Evolutionary conservation across 2,888 invertebrate species (phyloP).

Genomic region (Ganaspis brasiliensis): DNA sequence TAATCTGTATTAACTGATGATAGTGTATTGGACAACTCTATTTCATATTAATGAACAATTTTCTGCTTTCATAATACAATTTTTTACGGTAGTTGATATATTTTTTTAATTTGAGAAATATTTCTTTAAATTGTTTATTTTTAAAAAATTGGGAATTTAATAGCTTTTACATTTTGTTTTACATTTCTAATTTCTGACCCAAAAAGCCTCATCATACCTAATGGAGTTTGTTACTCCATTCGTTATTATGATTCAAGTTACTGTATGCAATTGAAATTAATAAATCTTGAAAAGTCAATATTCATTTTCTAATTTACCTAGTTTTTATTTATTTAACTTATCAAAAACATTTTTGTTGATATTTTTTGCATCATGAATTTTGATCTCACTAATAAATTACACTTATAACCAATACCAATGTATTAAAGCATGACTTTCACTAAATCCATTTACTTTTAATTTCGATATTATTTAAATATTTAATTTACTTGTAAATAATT

Average conservation of each 20-base stretch:
- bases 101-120: neutral
- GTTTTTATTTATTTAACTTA: neutral
- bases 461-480: constrained; percentile 1
- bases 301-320: neutral
- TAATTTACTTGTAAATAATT: neutral
- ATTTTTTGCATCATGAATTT: neutral
- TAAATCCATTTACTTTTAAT: neutral
- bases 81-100: neutral
- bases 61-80: neutral
- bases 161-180: neutral
- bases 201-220: constrained; percentile 28
- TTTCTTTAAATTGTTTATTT: neutral
- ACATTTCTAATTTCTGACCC: constrained; percentile 33
- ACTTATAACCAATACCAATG: neutral
- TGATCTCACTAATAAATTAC: neutral
- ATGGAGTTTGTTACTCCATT: constrained; percentile 30
- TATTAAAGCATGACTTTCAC: neutral
- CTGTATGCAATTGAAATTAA: constrained; percentile 22
- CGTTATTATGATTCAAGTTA: constrained; percentile 4
- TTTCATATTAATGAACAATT: constrained; percentile 3
- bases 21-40: constrained; percentile 6
- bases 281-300: neutral
- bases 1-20: constrained; percentile 16
- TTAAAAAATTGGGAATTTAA: neutral
- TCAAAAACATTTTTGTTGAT: neutral